Evolutionary conservation across 2,113 vertebrate species (phyloP).

Genomic region (Oceanodroma tethys): DNA sequence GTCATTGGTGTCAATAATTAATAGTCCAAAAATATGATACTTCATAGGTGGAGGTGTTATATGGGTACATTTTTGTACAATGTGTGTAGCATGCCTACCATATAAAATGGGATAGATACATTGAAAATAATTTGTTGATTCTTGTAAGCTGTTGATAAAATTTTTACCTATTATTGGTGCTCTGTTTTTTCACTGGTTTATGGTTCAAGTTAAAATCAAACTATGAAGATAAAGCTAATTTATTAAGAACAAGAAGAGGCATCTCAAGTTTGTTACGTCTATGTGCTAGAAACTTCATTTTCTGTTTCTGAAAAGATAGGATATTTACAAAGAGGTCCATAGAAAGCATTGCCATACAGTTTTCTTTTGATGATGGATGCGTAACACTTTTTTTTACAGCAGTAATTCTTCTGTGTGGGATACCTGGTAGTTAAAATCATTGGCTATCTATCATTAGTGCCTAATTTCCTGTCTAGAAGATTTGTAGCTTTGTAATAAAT

Average conservation of each 20-base stretch:
- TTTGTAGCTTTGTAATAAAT: slow-evolving; percentile 16
- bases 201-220: neutral
- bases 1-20: neutral
- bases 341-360: neutral
- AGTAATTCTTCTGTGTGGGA: neutral
- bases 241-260: neutral
- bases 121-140: neutral
- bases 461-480: neutral
- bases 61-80: rapidly evolving
- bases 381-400: neutral
- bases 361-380: neutral
- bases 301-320: neutral
- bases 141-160: neutral
- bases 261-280: neutral
- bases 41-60: neutral
- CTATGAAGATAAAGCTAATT: neutral
- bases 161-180: neutral
- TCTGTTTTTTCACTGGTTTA: neutral
- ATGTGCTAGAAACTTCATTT: neutral
- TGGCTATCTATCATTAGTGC: slow-evolving; percentile 16
- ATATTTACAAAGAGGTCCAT: neutral
- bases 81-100: rapidly evolving
- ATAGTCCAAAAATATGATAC: neutral
- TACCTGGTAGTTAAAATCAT: neutral
- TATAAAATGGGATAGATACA: neutral